Percentiles rank a stretch among this genome's conserved stretches.
These are phyloP conservation scores for Rhincodon typus DNA, from an alignment of 2,797 vertebrate genomes.

Conservation along the genomic window DNA sequence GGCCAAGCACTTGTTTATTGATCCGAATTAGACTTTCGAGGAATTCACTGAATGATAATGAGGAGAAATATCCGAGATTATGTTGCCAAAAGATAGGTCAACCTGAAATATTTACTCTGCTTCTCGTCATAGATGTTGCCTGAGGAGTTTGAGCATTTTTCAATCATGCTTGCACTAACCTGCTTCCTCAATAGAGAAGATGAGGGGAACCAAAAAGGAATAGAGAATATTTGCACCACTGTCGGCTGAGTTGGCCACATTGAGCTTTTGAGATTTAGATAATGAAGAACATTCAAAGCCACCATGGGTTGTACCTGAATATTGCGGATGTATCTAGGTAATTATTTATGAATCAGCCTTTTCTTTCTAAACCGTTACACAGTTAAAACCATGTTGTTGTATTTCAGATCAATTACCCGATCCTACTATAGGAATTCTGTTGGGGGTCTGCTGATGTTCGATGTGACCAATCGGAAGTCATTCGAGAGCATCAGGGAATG, in stretches of 20 bases:
- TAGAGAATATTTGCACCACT: background rate
- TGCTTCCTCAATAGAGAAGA: background rate
- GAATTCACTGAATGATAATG: background rate
- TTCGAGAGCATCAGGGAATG: slow-evolving; percentile 67
- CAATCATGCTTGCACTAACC: background rate
- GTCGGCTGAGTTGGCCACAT: background rate
- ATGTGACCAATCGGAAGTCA: slow-evolving; percentile 66
- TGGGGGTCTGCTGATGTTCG: slow-evolving; percentile 72
- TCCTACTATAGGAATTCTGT: slow-evolving; percentile 77
- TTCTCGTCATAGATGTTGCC: background rate
- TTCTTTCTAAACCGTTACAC: background rate
- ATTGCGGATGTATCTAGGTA: background rate
- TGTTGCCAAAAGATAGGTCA: background rate
- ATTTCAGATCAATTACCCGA: slow-evolving; percentile 70
- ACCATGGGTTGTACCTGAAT: background rate
- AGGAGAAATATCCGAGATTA: background rate
- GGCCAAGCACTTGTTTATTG: background rate
- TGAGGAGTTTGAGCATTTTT: background rate
- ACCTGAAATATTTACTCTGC: background rate
- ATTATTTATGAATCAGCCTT: background rate
- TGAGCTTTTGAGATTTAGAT: background rate
- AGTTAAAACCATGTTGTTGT: background rate
- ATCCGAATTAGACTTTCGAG: background rate
- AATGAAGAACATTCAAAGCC: background rate
- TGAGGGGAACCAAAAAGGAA: background rate